Base-by-base conservation (phyloP, 2,113 vertebrate genomes). In the Orycteropus afer region DNA sequence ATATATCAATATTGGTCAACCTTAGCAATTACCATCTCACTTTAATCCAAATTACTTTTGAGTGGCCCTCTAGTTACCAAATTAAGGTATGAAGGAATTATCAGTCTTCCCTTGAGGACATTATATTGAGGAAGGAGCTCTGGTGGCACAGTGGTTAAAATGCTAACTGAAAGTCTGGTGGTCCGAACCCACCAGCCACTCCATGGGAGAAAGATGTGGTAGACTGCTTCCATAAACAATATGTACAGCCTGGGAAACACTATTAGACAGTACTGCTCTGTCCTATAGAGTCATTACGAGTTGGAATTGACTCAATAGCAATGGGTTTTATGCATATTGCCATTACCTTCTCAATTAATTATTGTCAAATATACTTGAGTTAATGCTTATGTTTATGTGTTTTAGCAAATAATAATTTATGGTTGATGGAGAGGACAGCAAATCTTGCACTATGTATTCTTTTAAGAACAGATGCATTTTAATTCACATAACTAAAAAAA, bases 401-500 rank as follows among this genome's bases (percentile, higher is more conserved):
- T 94, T 89, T 59, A 37, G 51, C 29, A 80, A 84, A 89, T 45
- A 81, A 71, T 45, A 73, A 53, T 47, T 92, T 34, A 40, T 57
- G 5, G 15, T 82, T 71, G 22, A 67, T 14, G 40, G 90, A 63
- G 49, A 86, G 27, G 14, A 15, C 42, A 92, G 40, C 17, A 29
- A 51, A 1, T 23, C 55, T 67, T 82, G 85, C 0, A 45, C 27
- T 81, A 32, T 13, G 8, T 45, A 45, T 82, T 89, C 49, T 93
- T 95, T 82, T 89, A 59, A 92, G 63, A 88, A 59, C 4, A 83
- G 57, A 65, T 80, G 10, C 2, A 20, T 86, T 91, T 82, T 95
- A 96, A 92, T 85, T 92, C n/a, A 15, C 53, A 78, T 91, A 55
- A 80, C 80, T 87, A 5, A 93, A 96, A 82, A 95, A 86, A 29